A percentile compares a stretch with the other conserved stretches of the same genome.
These are phyloP conservation scores for Bhutanitis thaidina DNA, from an alignment of 2,888 invertebrate genomes.

Conservation along the genomic window DNA sequence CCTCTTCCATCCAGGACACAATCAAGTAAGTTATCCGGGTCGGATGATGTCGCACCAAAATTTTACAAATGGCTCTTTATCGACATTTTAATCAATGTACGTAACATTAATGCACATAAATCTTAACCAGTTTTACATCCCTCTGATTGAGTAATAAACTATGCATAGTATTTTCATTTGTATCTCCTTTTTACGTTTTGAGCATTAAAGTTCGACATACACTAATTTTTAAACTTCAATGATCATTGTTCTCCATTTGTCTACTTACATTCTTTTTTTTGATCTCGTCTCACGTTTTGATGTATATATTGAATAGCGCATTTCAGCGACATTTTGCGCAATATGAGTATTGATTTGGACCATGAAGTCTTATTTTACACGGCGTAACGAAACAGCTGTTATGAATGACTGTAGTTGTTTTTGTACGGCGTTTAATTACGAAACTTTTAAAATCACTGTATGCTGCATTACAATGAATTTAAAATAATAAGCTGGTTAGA, in stretches of 20 bases:
- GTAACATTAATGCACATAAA: slow-evolving; percentile 32
- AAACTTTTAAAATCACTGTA: slow-evolving; percentile 24
- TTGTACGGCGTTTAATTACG: slow-evolving; percentile 28
- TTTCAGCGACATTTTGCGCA: slow-evolving; percentile 76
- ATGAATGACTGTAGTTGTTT: slow-evolving; percentile 30
- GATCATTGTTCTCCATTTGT: slow-evolving; percentile 51
- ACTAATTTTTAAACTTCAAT: slow-evolving; percentile 16
- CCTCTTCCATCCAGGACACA: slow-evolving; percentile 89
- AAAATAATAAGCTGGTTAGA: slow-evolving; percentile 6
- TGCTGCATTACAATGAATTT: slow-evolving; percentile 4
- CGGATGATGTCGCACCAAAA: slow-evolving; percentile 63
- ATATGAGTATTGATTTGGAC: slow-evolving; percentile 73
- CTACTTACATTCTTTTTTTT: slow-evolving; percentile 45
- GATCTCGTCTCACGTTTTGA: slow-evolving; percentile 33
- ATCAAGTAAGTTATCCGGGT: slow-evolving; percentile 85
- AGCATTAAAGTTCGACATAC: slow-evolving; percentile 35
- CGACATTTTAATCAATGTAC: slow-evolving; percentile 48
- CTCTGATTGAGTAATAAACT: background rate
- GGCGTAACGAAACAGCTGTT: slow-evolving; percentile 75
- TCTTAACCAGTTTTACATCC: slow-evolving; percentile 4
- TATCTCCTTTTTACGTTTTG: background rate
- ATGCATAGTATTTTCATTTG: background rate
- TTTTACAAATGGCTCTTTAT: slow-evolving; percentile 54
- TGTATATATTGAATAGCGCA: slow-evolving; percentile 50
- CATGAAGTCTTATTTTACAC: slow-evolving; percentile 64